A percentile compares a stretch with the other conserved stretches of the same genome.
These are phyloP conservation scores for Cololabis saira DNA, from an alignment of 2,113 vertebrate genomes.

Conservation along the genomic window DNA sequence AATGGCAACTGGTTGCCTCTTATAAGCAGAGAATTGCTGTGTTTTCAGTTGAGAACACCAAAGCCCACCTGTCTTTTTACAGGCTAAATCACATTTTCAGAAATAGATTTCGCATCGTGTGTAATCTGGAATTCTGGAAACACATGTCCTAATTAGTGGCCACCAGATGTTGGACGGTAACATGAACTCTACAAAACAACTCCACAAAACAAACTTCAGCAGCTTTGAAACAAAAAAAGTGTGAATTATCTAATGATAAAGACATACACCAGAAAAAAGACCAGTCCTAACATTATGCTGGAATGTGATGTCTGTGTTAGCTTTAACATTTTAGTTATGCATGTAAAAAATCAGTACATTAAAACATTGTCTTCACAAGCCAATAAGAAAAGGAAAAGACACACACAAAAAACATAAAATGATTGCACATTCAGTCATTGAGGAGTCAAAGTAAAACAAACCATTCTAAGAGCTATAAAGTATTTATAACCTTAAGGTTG, in stretches of 20 bases:
- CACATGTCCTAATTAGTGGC: not conserved
- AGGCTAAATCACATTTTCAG: conserved; percentile 18
- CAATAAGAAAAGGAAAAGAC: no score
- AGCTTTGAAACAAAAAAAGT: not conserved
- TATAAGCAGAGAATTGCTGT: conserved; percentile 28
- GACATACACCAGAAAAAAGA: not conserved
- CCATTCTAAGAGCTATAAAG: no score
- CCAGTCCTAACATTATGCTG: not conserved
- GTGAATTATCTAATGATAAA: conserved; percentile 5
- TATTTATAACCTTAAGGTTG: no score
- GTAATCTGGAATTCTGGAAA: not conserved
- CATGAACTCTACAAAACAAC: conserved; percentile 15
- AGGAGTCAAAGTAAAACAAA: no score
- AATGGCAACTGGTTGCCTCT: conserved; percentile 40
- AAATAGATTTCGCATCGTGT: conserved; percentile 13
- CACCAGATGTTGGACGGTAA: conserved; percentile 31
- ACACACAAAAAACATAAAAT: no score
- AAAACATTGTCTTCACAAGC: no score
- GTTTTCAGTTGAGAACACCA: conserved; percentile 15
- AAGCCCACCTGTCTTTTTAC: conserved; percentile 3
- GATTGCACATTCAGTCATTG: no score
- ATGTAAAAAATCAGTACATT: no score
- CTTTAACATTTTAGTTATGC: not conserved
- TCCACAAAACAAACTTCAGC: not conserved
- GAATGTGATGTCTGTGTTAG: not conserved